These are phyloP conservation scores for Octonoba sinensis DNA, from an alignment of 2,888 invertebrate species.

Conservation along the genomic window DNA sequence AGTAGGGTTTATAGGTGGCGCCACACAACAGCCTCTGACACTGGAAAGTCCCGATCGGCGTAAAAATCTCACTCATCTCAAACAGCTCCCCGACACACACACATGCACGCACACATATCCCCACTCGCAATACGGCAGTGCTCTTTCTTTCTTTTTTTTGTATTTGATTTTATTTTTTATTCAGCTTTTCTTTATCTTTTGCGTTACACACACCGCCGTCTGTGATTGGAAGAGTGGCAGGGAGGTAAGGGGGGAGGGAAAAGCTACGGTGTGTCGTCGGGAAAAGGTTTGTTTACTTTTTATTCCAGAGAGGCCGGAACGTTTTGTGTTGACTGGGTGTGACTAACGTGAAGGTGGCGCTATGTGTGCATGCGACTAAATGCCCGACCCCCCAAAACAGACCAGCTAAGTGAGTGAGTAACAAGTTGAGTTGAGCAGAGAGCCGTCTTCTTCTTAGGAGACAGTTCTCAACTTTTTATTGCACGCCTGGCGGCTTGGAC, in stretches of 20 bases:
- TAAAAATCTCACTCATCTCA: conserved; percentile 40
- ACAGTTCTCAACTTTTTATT: too few species aligned
- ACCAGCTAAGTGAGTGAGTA: conserved; percentile 51
- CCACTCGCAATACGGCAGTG: neutral
- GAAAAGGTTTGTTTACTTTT: conserved; percentile 60
- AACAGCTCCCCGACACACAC: conserved; percentile 23
- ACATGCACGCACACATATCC: conserved; percentile 5
- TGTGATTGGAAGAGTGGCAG: conserved; percentile 54
- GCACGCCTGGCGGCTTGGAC: too few species aligned
- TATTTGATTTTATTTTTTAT: conserved; percentile 7
- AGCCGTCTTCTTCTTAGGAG: conserved; percentile 20
- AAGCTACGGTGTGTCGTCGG: conserved; percentile 29
- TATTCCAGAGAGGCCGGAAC: conserved; percentile 35
- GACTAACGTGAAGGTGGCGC: conserved; percentile 60
- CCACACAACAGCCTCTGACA: conserved; percentile 24
- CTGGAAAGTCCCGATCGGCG: conserved; percentile 20
- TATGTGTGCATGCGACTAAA: conserved; percentile 57
- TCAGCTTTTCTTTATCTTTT: conserved; percentile 21
- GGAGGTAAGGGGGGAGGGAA: conserved; percentile 6
- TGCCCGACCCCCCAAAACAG: conserved; percentile 34
- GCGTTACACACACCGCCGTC: conserved; percentile 24
- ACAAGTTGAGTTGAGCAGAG: conserved; percentile 59
- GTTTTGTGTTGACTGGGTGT: conserved; percentile 56
- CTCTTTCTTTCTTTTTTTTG: neutral
- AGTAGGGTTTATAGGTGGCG: conserved; percentile 25